Conservation (phyloP, 2,888 invertebrate species). For the Parthenolecanium corni region DNA sequence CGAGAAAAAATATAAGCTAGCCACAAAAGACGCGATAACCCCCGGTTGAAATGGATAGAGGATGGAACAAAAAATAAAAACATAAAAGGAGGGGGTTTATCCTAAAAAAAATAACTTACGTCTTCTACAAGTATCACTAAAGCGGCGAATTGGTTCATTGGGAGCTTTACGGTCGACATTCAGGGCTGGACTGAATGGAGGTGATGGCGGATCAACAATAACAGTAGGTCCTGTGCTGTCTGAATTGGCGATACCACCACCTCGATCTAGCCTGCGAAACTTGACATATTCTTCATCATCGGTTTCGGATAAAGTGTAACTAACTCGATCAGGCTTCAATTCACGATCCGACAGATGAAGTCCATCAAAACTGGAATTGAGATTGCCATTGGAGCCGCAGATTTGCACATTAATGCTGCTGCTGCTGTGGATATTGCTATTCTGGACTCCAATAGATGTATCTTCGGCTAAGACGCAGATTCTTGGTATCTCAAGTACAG, state of each 20-base stretch:
- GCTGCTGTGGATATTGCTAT: neutral
- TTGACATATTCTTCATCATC: constrained; percentile 35
- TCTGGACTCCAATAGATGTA: constrained; percentile 31
- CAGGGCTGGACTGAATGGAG: constrained; percentile 33
- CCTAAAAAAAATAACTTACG: constrained; percentile 5
- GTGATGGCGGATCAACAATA: constrained; percentile 63
- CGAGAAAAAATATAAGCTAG: neutral
- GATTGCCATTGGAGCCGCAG: constrained; percentile 34
- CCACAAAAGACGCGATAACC: too few relatives aligned
- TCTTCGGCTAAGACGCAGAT: constrained; percentile 29
- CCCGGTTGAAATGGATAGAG: too few relatives aligned
- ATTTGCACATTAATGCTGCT: constrained; percentile 32
- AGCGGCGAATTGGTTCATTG: neutral
- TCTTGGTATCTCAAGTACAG: constrained; percentile 18
- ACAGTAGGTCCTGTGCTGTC: constrained; percentile 39
- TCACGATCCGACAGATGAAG: constrained; percentile 30
- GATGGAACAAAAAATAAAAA: neutral
- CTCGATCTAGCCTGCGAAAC: constrained; percentile 31
- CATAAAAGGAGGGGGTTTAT: neutral
- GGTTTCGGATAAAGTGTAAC: constrained; percentile 33
- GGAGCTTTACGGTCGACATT: neutral
- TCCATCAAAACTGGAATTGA: constrained; percentile 32
- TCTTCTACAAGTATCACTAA: constrained; percentile 20
- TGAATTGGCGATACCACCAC: constrained; percentile 30
- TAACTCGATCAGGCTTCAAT: constrained; percentile 32